A percentile compares a stretch with the other conserved stretches of the same genome.
Evolutionary conservation across 2,797 vertebrate genomes (phyloP).

Genomic region (Rhabdomys pumilio): DNA sequence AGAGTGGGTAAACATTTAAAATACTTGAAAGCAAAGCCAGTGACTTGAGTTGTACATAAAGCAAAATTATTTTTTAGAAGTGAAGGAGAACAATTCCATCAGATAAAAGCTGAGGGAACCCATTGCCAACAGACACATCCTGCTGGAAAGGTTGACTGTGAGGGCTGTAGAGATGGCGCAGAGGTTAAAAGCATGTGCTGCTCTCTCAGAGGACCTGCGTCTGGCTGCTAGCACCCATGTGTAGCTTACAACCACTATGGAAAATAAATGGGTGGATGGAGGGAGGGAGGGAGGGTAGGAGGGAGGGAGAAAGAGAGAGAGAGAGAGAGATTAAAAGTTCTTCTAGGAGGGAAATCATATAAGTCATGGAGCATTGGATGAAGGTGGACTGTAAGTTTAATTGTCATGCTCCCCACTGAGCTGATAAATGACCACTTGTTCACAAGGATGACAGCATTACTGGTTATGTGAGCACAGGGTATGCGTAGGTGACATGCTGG

Average conservation of each 20-base stretch:
- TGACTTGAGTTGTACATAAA: neutral
- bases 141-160: neutral
- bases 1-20: neutral
- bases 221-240: neutral
- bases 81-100: neutral
- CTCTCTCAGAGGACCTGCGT: neutral
- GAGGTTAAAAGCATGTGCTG: neutral
- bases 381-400: neutral
- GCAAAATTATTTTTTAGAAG: neutral
- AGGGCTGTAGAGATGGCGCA: neutral
- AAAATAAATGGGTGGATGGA: no score
- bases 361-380: neutral
- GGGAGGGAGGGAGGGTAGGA: no score
- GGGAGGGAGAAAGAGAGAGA: no score
- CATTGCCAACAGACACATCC: neutral
- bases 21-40: neutral
- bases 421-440: neutral
- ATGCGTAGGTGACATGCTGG: neutral
- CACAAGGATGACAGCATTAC: neutral
- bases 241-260: neutral
- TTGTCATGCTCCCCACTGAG: neutral
- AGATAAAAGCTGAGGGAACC: neutral
- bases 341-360: neutral
- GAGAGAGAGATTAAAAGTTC: neutral
- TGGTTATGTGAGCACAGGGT: neutral